These are phyloP conservation scores for Mythimna impura DNA, from an alignment of 2,888 invertebrate species.

Conservation along the genomic window DNA sequence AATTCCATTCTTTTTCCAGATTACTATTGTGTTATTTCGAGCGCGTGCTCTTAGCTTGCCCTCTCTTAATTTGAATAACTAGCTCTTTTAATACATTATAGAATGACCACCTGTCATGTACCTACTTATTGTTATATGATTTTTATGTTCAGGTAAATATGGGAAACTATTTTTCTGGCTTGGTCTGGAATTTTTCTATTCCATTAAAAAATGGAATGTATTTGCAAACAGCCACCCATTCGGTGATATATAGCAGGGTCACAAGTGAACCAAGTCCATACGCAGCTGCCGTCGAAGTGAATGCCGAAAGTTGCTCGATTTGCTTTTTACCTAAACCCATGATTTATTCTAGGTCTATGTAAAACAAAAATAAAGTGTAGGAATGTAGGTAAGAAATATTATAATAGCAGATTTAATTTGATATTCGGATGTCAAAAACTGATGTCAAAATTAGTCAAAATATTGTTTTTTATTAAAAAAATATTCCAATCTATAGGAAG, in stretches of 20 bases:
- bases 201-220: constrained; percentile 92
- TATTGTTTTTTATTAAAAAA: background rate
- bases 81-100: constrained; percentile 26
- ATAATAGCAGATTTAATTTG: no score
- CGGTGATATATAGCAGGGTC: constrained; percentile 92
- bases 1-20: constrained; percentile 79
- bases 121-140: background rate
- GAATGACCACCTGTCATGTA: constrained; percentile 32
- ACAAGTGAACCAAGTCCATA: constrained; percentile 91
- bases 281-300: constrained; percentile 87
- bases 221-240: constrained; percentile 93
- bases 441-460: constrained; percentile 10
- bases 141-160: background rate
- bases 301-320: constrained; percentile 85
- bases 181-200: constrained; percentile 38
- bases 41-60: constrained; percentile 74
- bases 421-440: constrained; percentile 21
- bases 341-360: constrained; percentile 1
- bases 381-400: background rate
- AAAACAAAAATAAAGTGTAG: background rate
- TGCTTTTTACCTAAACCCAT: constrained; percentile 90
- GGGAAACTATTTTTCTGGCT: constrained; percentile 5
- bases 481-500: background rate
- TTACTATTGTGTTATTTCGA: constrained; percentile 72
- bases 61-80: constrained; percentile 62